Evolutionary conservation across 2,113 vertebrate genomes (phyloP).

Genomic region (Barnardius zonarius): DNA sequence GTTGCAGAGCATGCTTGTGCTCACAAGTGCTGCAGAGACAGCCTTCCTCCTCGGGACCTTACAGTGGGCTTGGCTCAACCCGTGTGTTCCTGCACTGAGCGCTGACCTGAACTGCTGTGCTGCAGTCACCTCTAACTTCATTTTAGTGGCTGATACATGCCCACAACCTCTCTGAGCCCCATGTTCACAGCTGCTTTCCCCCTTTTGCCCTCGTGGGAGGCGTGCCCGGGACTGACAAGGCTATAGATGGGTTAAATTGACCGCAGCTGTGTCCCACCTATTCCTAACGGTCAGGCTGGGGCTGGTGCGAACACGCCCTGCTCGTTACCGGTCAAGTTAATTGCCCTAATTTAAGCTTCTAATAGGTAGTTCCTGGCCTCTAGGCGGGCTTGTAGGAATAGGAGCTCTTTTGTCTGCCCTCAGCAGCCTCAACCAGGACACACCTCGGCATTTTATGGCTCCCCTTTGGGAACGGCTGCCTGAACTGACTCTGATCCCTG

Average conservation of each 20-base stretch:
- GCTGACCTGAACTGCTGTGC: not conserved
- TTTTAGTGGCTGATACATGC: not conserved
- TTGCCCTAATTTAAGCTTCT: not conserved
- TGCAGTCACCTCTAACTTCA: not conserved
- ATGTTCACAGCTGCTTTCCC: not conserved
- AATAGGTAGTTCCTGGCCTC: not conserved
- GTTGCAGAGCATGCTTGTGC: not conserved
- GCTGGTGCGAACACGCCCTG: not conserved
- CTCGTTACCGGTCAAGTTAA: not conserved
- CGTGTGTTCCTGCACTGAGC: not conserved
- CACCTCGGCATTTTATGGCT: accelerated
- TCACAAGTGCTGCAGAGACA: not conserved
- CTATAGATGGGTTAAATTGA: not conserved
- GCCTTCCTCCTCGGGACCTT: not conserved
- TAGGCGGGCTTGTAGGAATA: not conserved
- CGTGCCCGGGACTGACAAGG: not conserved
- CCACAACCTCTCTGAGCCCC: not conserved
- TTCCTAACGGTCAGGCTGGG: not conserved
- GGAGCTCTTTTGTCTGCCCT: accelerated
- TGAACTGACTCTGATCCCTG: not conserved
- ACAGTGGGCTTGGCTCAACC: accelerated
- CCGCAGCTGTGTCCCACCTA: not conserved
- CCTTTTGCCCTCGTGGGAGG: not conserved
- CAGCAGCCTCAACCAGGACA: too few species aligned
- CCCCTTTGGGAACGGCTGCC: not conserved